A percentile compares a stretch with the other conserved stretches of the same genome.
Conservation (phyloP, 2,888 invertebrate genomes). For the Morpho helenor region DNA sequence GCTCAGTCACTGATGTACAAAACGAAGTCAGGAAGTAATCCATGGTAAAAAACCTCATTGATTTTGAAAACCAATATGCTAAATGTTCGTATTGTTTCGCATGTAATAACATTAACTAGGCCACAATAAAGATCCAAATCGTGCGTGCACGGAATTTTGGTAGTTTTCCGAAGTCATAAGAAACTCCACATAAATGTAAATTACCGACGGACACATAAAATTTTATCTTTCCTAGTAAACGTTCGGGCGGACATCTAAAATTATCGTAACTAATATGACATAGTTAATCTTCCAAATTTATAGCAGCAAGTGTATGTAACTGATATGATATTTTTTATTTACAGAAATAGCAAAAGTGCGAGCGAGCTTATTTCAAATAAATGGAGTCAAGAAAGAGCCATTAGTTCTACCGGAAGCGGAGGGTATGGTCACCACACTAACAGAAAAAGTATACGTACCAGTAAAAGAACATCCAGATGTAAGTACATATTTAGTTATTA, state of each 20-base stretch:
- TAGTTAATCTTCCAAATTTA: constrained; percentile 49
- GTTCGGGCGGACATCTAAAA: constrained; percentile 50
- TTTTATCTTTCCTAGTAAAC: constrained; percentile 51
- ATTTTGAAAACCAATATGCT: too few species aligned
- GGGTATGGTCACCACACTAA: constrained; percentile 93
- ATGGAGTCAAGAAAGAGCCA: constrained; percentile 97
- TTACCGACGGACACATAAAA: constrained; percentile 45
- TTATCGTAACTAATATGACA: constrained; percentile 49
- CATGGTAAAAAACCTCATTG: too few species aligned
- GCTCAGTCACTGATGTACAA: too few species aligned
- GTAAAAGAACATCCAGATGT: constrained; percentile 99
- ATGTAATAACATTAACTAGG: not conserved
- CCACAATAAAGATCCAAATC: constrained; percentile 7
- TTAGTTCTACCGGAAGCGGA: constrained; percentile 94
- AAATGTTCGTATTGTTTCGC: not conserved
- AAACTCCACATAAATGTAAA: constrained; percentile 31
- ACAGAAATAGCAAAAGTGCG: constrained; percentile 99
- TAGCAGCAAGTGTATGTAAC: constrained; percentile 39
- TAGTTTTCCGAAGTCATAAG: constrained; percentile 27
- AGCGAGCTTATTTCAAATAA: constrained; percentile 98
- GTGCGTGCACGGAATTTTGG: constrained; percentile 14
- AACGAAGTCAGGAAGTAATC: too few species aligned
- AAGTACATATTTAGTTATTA: constrained; percentile 74
- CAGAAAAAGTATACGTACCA: constrained; percentile 99
- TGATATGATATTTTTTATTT: constrained; percentile 61